phyloP scores from a whole-genome alignment of 2,797 vertebrate genomes.

The Tenualosa ilisha region DNA sequence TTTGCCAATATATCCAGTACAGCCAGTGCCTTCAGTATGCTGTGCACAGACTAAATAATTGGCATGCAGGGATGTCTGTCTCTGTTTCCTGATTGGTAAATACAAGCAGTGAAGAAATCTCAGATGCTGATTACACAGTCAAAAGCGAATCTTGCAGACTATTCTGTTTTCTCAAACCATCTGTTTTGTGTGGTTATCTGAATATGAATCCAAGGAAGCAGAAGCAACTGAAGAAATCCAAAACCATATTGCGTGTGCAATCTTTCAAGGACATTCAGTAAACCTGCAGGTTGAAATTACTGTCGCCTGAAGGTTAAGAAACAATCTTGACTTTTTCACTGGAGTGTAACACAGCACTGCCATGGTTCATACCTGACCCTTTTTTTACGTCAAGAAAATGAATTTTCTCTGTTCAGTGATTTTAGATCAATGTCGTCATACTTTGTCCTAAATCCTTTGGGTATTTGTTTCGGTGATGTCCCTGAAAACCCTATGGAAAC shows the following conservation, averaged over 20 bases:
- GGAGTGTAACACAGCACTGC: background rate
- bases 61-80: background rate
- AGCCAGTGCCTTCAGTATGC: too few species aligned
- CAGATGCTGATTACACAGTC: background rate
- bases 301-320: background rate
- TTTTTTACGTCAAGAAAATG: background rate
- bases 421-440: background rate
- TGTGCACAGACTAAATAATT: too few species aligned
- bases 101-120: background rate
- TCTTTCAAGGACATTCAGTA: background rate
- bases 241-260: background rate
- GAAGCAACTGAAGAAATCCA: background rate
- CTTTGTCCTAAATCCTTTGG: background rate
- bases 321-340: background rate
- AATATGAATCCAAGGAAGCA: background rate
- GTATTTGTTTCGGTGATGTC: background rate
- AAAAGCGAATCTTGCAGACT: background rate
- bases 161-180: background rate
- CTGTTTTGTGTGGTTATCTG: background rate
- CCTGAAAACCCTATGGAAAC: background rate
- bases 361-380: background rate
- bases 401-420: background rate
- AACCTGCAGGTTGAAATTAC: background rate
- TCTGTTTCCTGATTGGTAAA: background rate
- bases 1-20: too few species aligned